These are phyloP conservation scores for Syngnathus scovelli DNA, from an alignment of 2,113 vertebrate genomes.

Conservation along the genomic window DNA sequence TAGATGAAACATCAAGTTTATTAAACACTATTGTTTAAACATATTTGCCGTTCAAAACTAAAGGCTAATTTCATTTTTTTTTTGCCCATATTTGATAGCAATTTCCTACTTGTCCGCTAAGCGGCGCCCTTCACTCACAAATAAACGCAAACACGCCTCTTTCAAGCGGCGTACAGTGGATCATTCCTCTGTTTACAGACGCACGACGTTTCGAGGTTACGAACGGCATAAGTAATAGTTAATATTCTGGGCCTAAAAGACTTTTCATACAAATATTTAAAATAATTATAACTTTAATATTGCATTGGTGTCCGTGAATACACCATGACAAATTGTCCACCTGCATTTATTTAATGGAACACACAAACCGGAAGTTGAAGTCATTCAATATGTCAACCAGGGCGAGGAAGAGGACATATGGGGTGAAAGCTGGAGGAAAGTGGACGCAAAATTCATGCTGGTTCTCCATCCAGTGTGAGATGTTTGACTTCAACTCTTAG, in stretches of 20 bases:
- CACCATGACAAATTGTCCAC: not conserved
- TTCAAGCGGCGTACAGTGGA: not conserved
- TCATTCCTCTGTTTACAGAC: not conserved
- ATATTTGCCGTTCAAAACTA: no score
- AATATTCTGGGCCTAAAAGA: not conserved
- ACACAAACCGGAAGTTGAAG: not conserved
- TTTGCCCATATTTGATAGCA: no score
- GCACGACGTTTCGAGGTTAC: not conserved
- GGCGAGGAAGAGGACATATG: not conserved
- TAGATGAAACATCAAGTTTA: no score
- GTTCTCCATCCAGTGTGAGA: not conserved
- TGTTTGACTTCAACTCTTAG: not conserved
- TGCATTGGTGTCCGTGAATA: not conserved
- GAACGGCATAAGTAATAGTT: not conserved
- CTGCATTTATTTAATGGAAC: no score
- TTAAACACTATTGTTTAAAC: no score
- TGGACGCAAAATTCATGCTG: not conserved
- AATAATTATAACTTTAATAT: not conserved
- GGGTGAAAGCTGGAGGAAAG: not conserved
- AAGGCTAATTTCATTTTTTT: no score
- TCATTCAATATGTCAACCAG: not conserved
- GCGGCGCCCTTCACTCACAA: constrained; percentile 1
- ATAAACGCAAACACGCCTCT: not conserved
- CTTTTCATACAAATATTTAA: not conserved
- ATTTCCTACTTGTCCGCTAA: constrained; percentile 22